Base-by-base conservation (phyloP, 2,888 invertebrate species). In the Acleris emargana region DNA sequence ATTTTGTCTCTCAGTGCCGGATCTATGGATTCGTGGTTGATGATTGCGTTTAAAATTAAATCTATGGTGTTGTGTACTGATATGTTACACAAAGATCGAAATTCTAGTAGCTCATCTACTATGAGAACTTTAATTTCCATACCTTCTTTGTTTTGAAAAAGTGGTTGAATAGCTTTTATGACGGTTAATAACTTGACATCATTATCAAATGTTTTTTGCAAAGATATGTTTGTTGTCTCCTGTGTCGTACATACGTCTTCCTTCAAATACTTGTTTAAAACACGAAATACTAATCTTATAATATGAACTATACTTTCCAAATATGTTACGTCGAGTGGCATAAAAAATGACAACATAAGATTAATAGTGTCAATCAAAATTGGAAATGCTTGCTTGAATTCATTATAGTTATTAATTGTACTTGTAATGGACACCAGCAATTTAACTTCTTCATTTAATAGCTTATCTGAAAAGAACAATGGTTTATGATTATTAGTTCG, bases 361-460 rank as follows among this genome's bases (percentile, higher is more conserved):
- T 76, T 68, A 11, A 85, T 58, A 17, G 75, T 72, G 18, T 84
- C 79, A 16, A 83, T 68, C 20, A 88, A 57, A 57, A 76, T 55
- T 3, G 76, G 77, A 38, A 80, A 71, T 18, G 77, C 52, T 52
- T 71, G 57, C 69, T 78, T 73, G 51, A 78, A 73, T 47, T 67
- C 64, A 45, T 71, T 62, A 67, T 76, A 81, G 53, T 70, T 67
- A 64, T 74, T 68, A 38, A 79, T 73, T 62, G 70, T 67, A 45
- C 74, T 70, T 2, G 75, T 75, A 0, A 77, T 52, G 7, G 67
- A 66, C 52, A 73, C 61, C 5, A 86, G 60, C 11, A 76, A 67
- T 60, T 78, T 74, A 11, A 76, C 64, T 71, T 77, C 75, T 63
- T 71, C 71, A 50, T 73, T 69, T 64, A 60, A 75, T 13, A 64